These are phyloP conservation scores for Galleria mellonella DNA, from an alignment of 1,140 invertebrate species.

Conservation along the genomic window DNA sequence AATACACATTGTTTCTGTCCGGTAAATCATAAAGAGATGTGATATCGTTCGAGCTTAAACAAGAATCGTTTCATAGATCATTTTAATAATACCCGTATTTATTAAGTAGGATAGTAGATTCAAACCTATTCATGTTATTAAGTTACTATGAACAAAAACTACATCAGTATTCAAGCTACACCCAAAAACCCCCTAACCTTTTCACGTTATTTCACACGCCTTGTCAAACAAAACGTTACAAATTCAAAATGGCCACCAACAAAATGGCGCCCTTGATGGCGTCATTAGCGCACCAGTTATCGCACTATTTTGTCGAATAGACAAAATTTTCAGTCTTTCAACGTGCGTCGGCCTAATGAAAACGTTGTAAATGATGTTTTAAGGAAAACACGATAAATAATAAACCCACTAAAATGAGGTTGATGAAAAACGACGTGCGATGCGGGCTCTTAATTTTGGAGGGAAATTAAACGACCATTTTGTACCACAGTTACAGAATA, in stretches of 20 bases:
- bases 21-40: constrained; percentile 15
- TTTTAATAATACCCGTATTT: too few species aligned
- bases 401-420: constrained; percentile 44
- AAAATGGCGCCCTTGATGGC: constrained; percentile 49
- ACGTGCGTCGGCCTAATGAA: constrained; percentile 54
- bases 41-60: too few species aligned
- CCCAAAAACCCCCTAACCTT: constrained; percentile 31
- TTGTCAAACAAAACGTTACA: constrained; percentile 49
- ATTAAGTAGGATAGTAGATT: too few species aligned
- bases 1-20: constrained; percentile 33
- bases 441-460: constrained; percentile 50
- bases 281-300: constrained; percentile 63
- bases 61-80: too few species aligned
- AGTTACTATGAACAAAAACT: constrained; percentile 26
- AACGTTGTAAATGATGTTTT: constrained; percentile 57
- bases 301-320: constrained; percentile 69
- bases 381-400: constrained; percentile 56
- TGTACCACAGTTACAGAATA: constrained; percentile 10
- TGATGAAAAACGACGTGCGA: constrained; percentile 56
- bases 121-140: too few species aligned
- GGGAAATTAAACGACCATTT: constrained; percentile 53
- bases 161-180: constrained; percentile 12
- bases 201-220: constrained; percentile 38
- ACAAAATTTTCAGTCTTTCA: constrained; percentile 70
- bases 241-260: constrained; percentile 36